Evolutionary conservation across 64 coral and sea anemone genomes (phyloP), one percentile per base, ranked within the genome.

Genomic region (Montipora efflorescens): DNA sequence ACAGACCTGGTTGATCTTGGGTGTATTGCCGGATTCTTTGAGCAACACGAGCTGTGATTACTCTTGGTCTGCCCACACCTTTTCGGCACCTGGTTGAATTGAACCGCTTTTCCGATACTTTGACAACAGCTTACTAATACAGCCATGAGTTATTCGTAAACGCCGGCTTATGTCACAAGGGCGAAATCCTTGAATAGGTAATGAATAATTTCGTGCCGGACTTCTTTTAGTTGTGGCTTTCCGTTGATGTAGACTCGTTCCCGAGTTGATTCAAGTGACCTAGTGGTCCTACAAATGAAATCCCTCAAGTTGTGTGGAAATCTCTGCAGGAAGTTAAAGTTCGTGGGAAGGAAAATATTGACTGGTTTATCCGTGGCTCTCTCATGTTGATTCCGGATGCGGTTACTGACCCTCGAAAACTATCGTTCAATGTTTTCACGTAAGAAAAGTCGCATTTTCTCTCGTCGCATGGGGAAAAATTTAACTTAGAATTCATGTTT

Each of bases 101-200:
- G 89, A 90, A 2, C 89, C 89, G 23, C 77, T 90, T 71, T 81
- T 74, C 5, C 68, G 46, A 36, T 80, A 90, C 47, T 90, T 90
- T 7, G 89, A 77, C 47, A 90, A 13, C 14, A 90, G 3, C 64
- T 90, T 90, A 12, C 88, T 90, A 48, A 90, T 90, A 22, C 88
- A 90, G 57, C 77, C 89, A 90, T 81, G 77, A 1, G 77, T 81
- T 3, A 90, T 73, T 52, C 50, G 62, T 67, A 90, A 51, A 43
- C 49, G 89, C 5, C 89, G 77, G 21, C 89, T 90, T 22, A 90
- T 90, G 61, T 90, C 89, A 72, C 89, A 90, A 18, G 89, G 77
- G 48, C 89, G 76, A 21, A 90, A 48, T 28, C 89, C 89, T 16
- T 67, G 58, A 8, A 23, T 15, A 5, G 66, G 76, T 7, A 78